These are phyloP conservation scores for Lota lota DNA, from an alignment of 2,113 vertebrate species.

Conservation along the genomic window DNA sequence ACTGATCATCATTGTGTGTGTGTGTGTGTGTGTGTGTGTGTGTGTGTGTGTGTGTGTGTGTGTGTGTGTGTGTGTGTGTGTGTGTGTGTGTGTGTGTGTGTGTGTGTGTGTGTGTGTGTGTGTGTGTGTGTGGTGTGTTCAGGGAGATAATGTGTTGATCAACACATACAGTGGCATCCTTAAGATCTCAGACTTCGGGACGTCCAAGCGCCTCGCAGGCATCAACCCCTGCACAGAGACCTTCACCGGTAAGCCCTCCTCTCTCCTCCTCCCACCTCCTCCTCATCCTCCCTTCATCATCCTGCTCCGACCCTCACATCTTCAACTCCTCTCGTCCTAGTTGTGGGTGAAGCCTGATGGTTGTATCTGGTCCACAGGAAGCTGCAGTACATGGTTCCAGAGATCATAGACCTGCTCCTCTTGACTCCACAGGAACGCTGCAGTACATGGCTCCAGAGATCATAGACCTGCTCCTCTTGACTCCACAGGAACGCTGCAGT, in stretches of 20 bases:
- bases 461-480: too few relatives aligned
- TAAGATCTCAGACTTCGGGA: constrained; percentile 94
- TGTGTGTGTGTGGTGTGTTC: not conserved
- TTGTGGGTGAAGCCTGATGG: too few relatives aligned
- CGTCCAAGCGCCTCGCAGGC: constrained; percentile 88
- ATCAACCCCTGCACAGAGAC: constrained; percentile 91
- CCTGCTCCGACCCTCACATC: too few relatives aligned
- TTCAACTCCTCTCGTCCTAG: too few relatives aligned
- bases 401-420: too few relatives aligned
- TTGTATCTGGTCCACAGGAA: too few relatives aligned
- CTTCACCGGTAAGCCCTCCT: constrained; percentile 77
- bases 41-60: not conserved
- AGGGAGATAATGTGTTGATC: constrained; percentile 92
- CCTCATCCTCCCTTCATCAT: too few relatives aligned
- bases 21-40: too few relatives aligned
- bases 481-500: constrained; percentile 86
- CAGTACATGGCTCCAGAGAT: constrained; percentile 96
- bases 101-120: not conserved
- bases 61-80: not conserved
- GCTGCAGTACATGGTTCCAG: too few relatives aligned
- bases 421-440: constrained; percentile 83
- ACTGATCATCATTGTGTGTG: not conserved
- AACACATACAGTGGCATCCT: constrained; percentile 92
- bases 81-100: not conserved
- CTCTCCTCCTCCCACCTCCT: too few relatives aligned